A percentile compares a stretch with the other conserved stretches of the same genome.
Evolutionary conservation across 2,113 vertebrate species (phyloP).

Genomic region (Corythoichthys haematopterus): DNA sequence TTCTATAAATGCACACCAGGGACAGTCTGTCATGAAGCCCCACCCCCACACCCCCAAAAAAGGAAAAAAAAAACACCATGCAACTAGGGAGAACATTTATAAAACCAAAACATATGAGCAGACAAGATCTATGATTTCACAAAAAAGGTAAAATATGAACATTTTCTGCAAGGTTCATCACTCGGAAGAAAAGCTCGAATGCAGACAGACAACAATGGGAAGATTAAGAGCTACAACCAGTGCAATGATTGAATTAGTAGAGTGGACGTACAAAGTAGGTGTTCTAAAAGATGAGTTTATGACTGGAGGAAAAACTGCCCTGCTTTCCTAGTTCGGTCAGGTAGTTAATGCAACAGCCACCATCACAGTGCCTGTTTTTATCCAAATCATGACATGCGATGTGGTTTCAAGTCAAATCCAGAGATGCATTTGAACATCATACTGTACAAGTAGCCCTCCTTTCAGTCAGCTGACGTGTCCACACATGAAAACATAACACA

Average conservation of each 20-base stretch:
- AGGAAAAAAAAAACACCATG: slow-evolving; percentile 16
- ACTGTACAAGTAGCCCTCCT: slow-evolving; percentile 19
- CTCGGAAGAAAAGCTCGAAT: slow-evolving; percentile 12
- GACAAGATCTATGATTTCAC: slow-evolving; percentile 39
- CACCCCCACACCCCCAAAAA: too few species aligned
- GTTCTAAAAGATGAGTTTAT: slow-evolving; percentile 34
- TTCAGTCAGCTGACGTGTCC: slow-evolving; percentile 19
- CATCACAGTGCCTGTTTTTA: slow-evolving; percentile 20
- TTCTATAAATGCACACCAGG: background rate
- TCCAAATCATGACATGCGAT: slow-evolving; percentile 18
- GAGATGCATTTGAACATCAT: slow-evolving; percentile 12
- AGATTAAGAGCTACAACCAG: slow-evolving; percentile 35
- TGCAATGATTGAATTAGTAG: slow-evolving; percentile 25
- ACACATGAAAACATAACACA: background rate
- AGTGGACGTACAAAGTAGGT: slow-evolving; percentile 8
- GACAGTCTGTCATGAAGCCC: background rate
- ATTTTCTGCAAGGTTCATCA: slow-evolving; percentile 16
- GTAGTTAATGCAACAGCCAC: slow-evolving; percentile 27
- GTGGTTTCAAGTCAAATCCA: slow-evolving; percentile 28
- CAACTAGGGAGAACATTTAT: slow-evolving; percentile 14
- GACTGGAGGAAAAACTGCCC: slow-evolving; percentile 36
- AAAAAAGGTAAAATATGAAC: slow-evolving; percentile 29
- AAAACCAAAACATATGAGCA: slow-evolving; percentile 15
- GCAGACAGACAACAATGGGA: slow-evolving; percentile 20
- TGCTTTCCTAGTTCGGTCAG: slow-evolving; percentile 28